These are phyloP conservation scores for Manduca sexta DNA, from an alignment of 1,140 invertebrate species.

Conservation along the genomic window DNA sequence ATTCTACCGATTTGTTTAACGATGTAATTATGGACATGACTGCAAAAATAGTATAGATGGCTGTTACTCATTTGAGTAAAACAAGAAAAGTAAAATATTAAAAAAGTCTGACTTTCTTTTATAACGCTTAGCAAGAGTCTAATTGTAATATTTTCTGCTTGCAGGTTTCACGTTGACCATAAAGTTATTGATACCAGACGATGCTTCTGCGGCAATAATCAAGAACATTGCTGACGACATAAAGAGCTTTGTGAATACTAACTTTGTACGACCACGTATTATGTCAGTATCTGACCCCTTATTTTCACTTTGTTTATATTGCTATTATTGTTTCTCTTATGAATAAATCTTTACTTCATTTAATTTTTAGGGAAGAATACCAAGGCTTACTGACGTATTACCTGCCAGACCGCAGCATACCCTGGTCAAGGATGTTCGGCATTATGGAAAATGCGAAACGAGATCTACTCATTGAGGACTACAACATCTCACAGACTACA, in stretches of 20 bases:
- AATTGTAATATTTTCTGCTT: constrained; percentile 16
- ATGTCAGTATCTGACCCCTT: constrained; percentile 39
- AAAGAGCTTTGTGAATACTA: constrained; percentile 37
- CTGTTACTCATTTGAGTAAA: too few relatives aligned
- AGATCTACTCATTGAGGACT: constrained; percentile 83
- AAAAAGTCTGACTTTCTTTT: too few relatives aligned
- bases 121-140: too few relatives aligned
- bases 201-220: constrained; percentile 5
- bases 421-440: constrained; percentile 85
- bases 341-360: constrained; percentile 1
- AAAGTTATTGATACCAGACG: constrained; percentile 41
- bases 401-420: constrained; percentile 74
- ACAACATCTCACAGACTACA: constrained; percentile 88
- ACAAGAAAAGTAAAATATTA: too few relatives aligned
- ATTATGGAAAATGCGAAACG: constrained; percentile 80
- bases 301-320: background rate
- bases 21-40: too few relatives aligned
- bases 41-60: too few relatives aligned
- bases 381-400: constrained; percentile 86
- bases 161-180: constrained; percentile 57
- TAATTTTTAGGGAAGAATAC: constrained; percentile 78
- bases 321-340: background rate
- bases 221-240: constrained; percentile 6
- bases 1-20: too few relatives aligned
- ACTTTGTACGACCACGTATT: constrained; percentile 38